Evolutionary conservation across 2,888 invertebrate genomes (phyloP), one percentile per base, ranked within the genome.

Genomic region (Parnassius orleans): DNA sequence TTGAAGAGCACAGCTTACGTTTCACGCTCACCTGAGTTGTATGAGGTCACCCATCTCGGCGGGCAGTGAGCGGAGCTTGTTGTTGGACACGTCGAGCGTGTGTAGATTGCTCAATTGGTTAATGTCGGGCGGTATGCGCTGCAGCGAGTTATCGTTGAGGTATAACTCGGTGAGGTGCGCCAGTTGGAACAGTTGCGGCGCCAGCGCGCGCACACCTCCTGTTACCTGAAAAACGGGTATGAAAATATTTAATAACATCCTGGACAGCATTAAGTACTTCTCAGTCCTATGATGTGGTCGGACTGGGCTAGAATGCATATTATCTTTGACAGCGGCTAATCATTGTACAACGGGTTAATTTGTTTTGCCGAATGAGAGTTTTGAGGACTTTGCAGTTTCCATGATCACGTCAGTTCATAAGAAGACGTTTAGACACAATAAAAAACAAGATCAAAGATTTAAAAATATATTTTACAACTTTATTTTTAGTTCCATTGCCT

Each of bases 31-130:
- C 97, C 96, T 96, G 81, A 99, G 94, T 84, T 97, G 95, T 87
- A 98, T 96, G 81, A 99, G 95, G 87, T 99, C 99, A 65, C 99
- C 99, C 59, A 99, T 93, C 92, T 99, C 99, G 60, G 97, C 95
- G 68, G 99, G 99, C 86, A 99, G 93, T 83, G 96, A 96, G 69
- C 98, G 94, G 76, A 99, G 93, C 90, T 98, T 98, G 92, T 99
- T 99, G 86, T 95, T 95, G 71, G 98, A 98, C 75, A 98, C 92
- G 92, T 99, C 99, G 72, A 99, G 93, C 68, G 95, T 95, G 76
- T 96, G 95, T 69, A 99, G 93, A 90, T 97, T 96, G 67, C 92
- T 93, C 73, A 99, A 93, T 77, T 94, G 94, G 74, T 95, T 95
- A 77, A 99, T 98, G 85, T 99, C 98, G 42, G 97, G 93, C 65